These are phyloP conservation scores for human DNA, from an alignment of 2,113 vertebrate species.

Conservation along the genomic window DNA sequence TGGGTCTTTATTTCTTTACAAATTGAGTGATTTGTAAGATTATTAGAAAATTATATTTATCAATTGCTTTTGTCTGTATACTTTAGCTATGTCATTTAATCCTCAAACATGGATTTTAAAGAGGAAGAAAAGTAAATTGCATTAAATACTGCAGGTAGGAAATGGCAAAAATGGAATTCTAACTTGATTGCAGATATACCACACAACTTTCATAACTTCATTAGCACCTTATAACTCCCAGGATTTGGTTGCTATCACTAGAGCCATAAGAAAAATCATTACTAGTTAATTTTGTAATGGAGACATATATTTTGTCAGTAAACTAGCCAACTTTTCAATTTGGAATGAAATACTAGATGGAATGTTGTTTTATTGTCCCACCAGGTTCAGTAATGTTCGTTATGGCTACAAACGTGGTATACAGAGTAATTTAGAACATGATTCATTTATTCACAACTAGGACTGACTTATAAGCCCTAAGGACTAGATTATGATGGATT, in stretches of 20 bases:
- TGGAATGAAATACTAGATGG: not conserved
- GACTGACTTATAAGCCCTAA: not conserved
- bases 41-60: not conserved
- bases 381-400: not conserved
- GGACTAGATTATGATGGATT: not conserved
- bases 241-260: not conserved
- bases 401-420: not conserved
- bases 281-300: not conserved
- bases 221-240: not conserved
- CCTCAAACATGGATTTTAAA: not conserved
- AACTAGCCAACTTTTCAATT: not conserved
- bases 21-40: not conserved
- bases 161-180: not conserved
- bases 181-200: not conserved
- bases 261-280: not conserved
- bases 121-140: not conserved
- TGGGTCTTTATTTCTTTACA: not conserved
- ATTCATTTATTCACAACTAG: not conserved
- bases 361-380: not conserved
- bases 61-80: not conserved
- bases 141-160: not conserved
- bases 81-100: not conserved
- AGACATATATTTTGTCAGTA: not conserved
- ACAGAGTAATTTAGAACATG: not conserved
- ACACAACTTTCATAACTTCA: not conserved